phyloP scores from a whole-genome alignment of 2,113 vertebrate genomes.

The Alces alces region DNA sequence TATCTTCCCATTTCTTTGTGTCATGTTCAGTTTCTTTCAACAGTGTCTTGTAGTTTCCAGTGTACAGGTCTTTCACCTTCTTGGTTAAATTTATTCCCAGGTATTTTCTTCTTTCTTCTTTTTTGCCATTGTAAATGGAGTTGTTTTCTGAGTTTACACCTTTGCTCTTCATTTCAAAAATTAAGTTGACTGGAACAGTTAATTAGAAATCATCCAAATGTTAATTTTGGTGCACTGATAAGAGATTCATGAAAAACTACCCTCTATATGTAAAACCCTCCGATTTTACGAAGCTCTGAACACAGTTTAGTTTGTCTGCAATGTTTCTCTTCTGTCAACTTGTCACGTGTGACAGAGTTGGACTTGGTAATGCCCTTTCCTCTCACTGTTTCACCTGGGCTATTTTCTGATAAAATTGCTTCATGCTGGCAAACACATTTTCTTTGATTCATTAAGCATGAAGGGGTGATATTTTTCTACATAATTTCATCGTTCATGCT shows the following conservation, averaged over 20 bases:
- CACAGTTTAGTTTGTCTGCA: not conserved
- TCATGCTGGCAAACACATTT: not conserved
- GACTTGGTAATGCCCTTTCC: not conserved
- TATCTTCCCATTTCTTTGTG: not conserved
- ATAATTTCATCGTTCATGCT: constrained; percentile 7
- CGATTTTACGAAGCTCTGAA: not conserved
- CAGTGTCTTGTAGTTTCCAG: not conserved
- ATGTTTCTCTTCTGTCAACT: not conserved
- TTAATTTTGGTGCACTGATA: not conserved
- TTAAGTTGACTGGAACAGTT: not conserved
- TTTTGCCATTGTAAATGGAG: not conserved
- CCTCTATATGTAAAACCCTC: not conserved
- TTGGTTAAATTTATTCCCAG: not conserved
- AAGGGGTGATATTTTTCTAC: not conserved
- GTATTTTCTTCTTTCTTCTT: not conserved
- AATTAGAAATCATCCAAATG: not conserved
- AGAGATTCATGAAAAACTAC: not conserved
- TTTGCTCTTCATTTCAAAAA: not conserved
- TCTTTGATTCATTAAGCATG: constrained; percentile 5
- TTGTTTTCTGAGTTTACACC: not conserved
- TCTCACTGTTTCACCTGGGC: not conserved
- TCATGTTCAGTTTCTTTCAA: not conserved
- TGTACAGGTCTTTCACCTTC: not conserved
- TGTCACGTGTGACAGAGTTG: not conserved
- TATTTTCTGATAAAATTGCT: not conserved